A percentile compares a stretch with the other conserved stretches of the same genome.
Conservation (phyloP, 2,113 vertebrate genomes). For the Oreamnos americanus region DNA sequence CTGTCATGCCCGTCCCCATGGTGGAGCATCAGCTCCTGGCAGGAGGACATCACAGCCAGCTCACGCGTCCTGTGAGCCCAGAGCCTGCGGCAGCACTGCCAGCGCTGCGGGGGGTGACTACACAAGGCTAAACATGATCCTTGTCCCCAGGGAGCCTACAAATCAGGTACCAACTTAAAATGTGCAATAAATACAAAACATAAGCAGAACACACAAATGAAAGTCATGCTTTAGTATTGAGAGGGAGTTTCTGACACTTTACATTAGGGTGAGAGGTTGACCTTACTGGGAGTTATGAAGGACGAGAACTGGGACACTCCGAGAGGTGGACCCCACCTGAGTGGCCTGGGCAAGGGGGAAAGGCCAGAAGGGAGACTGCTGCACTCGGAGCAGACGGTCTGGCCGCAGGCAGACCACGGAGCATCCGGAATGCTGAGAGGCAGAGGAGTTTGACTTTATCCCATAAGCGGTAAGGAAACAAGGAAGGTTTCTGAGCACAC, state of each 20-base stretch:
- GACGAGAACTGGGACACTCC: too few relatives aligned
- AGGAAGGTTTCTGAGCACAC: neutral
- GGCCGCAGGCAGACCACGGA: neutral
- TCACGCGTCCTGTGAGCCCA: accelerated
- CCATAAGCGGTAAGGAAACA: neutral
- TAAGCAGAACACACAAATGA: neutral
- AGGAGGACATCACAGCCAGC: accelerated
- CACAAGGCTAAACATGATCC: neutral
- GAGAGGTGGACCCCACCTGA: too few relatives aligned
- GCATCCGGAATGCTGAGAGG: accelerated
- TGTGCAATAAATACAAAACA: neutral
- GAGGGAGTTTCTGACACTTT: accelerated
- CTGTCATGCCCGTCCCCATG: accelerated
- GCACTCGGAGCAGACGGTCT: neutral
- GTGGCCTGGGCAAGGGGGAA: accelerated
- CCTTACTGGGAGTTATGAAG: neutral
- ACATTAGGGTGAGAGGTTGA: too few relatives aligned
- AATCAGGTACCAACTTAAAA: too few relatives aligned
- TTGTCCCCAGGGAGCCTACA: neutral
- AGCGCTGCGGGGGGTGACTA: too few relatives aligned
- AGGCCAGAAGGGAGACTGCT: neutral
- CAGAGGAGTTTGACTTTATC: neutral
- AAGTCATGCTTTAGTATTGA: accelerated
- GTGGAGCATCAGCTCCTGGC: accelerated
- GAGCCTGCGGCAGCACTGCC: accelerated